A percentile compares a stretch with the other conserved stretches of the same genome.
phyloP scores from a whole-genome alignment of 2,113 vertebrate species.

The Peromyscus leucopus region DNA sequence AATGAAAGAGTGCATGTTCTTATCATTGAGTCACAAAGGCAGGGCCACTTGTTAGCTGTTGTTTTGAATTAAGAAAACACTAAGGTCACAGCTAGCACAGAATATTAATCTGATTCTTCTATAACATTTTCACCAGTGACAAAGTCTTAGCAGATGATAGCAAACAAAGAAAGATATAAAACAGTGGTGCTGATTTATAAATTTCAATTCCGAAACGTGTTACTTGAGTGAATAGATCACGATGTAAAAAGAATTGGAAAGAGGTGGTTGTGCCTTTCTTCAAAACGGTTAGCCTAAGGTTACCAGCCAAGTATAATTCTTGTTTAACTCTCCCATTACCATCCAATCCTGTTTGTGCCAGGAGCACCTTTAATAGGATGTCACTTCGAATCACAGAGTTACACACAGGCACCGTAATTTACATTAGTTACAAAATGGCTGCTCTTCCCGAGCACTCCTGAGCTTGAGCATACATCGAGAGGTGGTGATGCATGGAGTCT shows the following conservation, averaged over 20 bases:
- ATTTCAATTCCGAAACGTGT: constrained; percentile 27
- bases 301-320: constrained; percentile 71
- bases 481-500: neutral
- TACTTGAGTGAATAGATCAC: neutral
- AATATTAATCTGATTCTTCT: constrained; percentile 19
- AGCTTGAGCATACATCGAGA: neutral
- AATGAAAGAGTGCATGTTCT: neutral
- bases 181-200: neutral
- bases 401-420: constrained; percentile 40
- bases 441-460: neutral
- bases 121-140: neutral
- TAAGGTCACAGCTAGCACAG: constrained; percentile 40
- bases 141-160: neutral
- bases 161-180: constrained; percentile 1
- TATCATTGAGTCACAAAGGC: neutral
- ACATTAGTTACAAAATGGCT: constrained; percentile 49
- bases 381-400: constrained; percentile 70
- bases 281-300: constrained; percentile 66
- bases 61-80: constrained; percentile 16
- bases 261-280: constrained; percentile 20
- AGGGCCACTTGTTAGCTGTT: neutral
- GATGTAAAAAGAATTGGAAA: neutral
- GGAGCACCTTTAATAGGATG: constrained; percentile 62
- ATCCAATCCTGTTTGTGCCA: constrained; percentile 67
- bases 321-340: constrained; percentile 63